Base-by-base conservation (phyloP, 2,888 invertebrate species). In the Lucinisca nassula region DNA sequence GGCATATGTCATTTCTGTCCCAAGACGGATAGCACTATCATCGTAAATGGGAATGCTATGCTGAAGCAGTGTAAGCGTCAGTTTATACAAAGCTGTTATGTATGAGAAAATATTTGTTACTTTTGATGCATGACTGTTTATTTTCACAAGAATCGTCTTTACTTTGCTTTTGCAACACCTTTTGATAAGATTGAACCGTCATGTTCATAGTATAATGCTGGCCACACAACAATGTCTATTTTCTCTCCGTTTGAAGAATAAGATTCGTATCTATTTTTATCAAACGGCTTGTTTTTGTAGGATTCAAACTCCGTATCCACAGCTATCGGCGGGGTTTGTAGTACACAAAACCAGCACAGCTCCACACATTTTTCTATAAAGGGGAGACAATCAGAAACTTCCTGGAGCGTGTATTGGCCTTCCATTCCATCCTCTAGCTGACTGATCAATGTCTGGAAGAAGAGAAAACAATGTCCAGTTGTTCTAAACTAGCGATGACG, bases 351-450 rank as follows among this genome's bases (percentile, higher is more conserved):
- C 89, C 89, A 89, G 45, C 87, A 87, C 45, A 89, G 17, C 17
- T 89, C 89, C 0, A 89, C 83, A 72, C 82, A 89, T 37, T 82
- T 76, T 55, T 89, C 89, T 30, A 89, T 89, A 51, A 80, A 89
- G 6, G 85, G 51, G 70, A 89, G 80, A 51, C 87, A 85, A 0
- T 75, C 89, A 1, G 82, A 85, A 2, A 89, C 77, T 45, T 89
- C 89, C 12, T 85, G 75, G 37, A 89, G 73, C 24, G 82, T 78
- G 30, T 87, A 89, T 8, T 79, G 61, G 10, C 49, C 80, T 30
- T 85, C 67, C 12, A 76, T 67, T 12, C 74, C 77, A 21, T 75
- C 80, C 45, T 89, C 89, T 1, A 89, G 73, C 17, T 75, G 49
- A 37, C 85, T 78, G 12, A 89, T 80, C 45, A 85, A 85, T 37